Evolutionary conservation across 2,113 vertebrate species (phyloP).

Genomic region (Pristiophorus japonicus): DNA sequence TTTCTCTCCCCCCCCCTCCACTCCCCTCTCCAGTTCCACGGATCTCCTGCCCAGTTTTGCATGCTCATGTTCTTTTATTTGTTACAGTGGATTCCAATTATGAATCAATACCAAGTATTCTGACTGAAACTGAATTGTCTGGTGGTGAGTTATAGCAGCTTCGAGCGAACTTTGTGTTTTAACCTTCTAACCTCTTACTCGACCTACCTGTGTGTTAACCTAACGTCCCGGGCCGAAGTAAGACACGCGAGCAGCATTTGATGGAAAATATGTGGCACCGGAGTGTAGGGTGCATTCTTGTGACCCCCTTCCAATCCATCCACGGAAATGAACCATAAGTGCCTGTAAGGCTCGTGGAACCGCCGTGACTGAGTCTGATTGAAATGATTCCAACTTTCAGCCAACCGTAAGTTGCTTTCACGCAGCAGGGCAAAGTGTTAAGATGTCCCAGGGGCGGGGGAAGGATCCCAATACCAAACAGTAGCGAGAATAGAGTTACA

Average conservation of each 20-base stretch:
- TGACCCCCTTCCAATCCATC: no score
- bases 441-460: neutral
- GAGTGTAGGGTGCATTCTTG: neutral
- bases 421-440: neutral
- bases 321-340: neutral
- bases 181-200: constrained; percentile 57
- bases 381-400: neutral
- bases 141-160: constrained; percentile 78
- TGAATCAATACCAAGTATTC: constrained; percentile 65
- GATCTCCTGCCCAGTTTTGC: constrained; percentile 38
- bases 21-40: constrained; percentile 32
- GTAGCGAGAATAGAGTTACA: neutral
- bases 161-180: constrained; percentile 50
- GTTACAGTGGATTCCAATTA: constrained; percentile 86
- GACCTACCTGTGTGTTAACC: constrained; percentile 39
- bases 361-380: no score
- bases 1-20: neutral
- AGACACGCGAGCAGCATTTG: no score
- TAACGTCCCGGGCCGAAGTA: neutral
- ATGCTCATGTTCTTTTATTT: constrained; percentile 65
- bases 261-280: neutral
- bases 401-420: neutral
- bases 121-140: constrained; percentile 78
- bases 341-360: neutral
- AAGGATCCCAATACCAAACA: neutral